Base-by-base conservation (phyloP, 1,140 invertebrate species). In the Papilio polyxenes region DNA sequence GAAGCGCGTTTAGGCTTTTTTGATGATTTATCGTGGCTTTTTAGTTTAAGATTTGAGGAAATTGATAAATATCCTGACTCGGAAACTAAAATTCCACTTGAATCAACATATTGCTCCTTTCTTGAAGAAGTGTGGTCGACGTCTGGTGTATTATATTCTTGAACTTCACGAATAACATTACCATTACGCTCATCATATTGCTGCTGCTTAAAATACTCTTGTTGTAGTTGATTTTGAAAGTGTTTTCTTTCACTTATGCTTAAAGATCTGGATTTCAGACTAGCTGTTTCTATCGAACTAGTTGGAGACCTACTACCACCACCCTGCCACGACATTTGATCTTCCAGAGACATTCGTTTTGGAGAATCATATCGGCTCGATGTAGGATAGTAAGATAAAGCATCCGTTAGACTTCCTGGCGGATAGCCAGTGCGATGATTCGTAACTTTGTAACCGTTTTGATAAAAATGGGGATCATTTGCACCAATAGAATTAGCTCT, bases 11-110 rank as follows among this genome's bases (percentile, higher is more conserved):
- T 96, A 48, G 96, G 95, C 90, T 97, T 97, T 92, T 97, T 97
- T 5, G 89, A 85, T 74, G 95, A 85, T 90, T 96, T 96, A 84
- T 96, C 95, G 87, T 96, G 95, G 20, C 87, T 72, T 86, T 95
- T 94, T 81, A 89, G 86, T 90, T 96, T 97, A 31, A 96, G 94
- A 88, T 97, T 96, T 23, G 96, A 94, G 4, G 96, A 95, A 84
- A 97, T 97, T 31, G 97, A 97, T 77, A 98, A 96, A 88, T 97
- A 98, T n/a, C 97, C 97, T 7, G 97, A 97, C 88, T 97, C 96
- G 0, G 97, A 97, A n/a, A 97, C 97, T 82, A 97, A 96, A 6
- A 97, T 95, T 76, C 95, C 96, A 82, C 95, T 96, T 4, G 95
- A 91, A 85, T 95, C 95, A 85, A 95, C 84, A 86, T 92, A 92